Percentiles rank a stretch among this genome's conserved stretches.
Conservation (phyloP, 2,113 vertebrate genomes). For the Amphiprion percula region DNA sequence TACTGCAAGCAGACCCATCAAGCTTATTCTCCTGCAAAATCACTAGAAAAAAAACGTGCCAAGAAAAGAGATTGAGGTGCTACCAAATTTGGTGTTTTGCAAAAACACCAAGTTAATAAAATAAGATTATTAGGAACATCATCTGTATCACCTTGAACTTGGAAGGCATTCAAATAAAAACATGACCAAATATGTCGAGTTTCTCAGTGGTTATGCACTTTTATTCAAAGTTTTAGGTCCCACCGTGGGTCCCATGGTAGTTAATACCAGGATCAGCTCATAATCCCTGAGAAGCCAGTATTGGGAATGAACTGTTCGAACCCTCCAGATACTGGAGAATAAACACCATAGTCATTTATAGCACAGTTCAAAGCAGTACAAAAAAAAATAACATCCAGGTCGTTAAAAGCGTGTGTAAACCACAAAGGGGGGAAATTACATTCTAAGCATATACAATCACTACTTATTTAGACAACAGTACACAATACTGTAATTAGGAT, state of each 20-base stretch:
- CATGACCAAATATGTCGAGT: slow-evolving; percentile 35
- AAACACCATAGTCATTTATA: slow-evolving; percentile 83
- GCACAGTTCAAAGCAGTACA: slow-evolving; percentile 78
- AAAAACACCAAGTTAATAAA: not conserved
- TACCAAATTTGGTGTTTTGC: not conserved
- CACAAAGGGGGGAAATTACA: slow-evolving; percentile 79
- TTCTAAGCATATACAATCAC: slow-evolving; percentile 78
- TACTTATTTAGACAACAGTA: slow-evolving; percentile 87
- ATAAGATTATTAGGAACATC: not conserved
- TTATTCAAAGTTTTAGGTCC: slow-evolving; percentile 88
- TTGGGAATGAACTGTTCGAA: slow-evolving; percentile 79
- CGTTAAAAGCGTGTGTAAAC: slow-evolving; percentile 86
- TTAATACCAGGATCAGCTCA: slow-evolving; percentile 85
- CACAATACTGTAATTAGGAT: slow-evolving; percentile 93
- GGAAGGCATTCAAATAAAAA: slow-evolving; percentile 40
- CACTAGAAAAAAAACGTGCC: too few species aligned
- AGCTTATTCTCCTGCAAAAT: too few species aligned
- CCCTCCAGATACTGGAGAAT: slow-evolving; percentile 94
- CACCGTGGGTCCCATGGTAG: slow-evolving; percentile 85
- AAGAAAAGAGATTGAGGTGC: not conserved
- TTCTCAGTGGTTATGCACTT: slow-evolving; percentile 88
- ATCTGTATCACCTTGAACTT: not conserved
- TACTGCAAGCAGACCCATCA: too few species aligned
- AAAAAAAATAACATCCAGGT: slow-evolving; percentile 71
- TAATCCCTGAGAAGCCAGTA: slow-evolving; percentile 92